phyloP scores from a whole-genome alignment of 2,888 invertebrate species.

The Cremastobaeus sp. region DNA sequence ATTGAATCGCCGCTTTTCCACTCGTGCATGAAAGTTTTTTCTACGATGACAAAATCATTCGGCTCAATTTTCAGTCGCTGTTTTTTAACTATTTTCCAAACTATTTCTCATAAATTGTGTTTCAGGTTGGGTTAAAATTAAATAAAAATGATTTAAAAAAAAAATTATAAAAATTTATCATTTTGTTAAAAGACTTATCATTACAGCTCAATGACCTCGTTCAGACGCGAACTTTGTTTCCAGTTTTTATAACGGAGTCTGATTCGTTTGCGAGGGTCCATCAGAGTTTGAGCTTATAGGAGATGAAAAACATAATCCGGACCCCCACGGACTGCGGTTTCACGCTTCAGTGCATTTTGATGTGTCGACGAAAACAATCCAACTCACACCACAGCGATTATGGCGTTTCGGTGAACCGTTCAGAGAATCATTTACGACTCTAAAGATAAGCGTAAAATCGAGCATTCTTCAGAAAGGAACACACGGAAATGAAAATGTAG shows the following conservation, averaged over 20 bases:
- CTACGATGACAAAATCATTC: no score
- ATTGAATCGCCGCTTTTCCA: no score
- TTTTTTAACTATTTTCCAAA: no score
- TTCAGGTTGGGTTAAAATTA: no score
- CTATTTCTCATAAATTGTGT: no score
- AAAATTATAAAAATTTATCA: no score
- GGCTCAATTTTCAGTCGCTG: no score
- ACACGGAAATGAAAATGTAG: neutral
- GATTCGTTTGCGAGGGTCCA: constrained; percentile 68
- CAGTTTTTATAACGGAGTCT: constrained; percentile 52
- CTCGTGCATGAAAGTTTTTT: no score
- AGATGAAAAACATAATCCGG: constrained; percentile 60
- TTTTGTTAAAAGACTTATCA: no score
- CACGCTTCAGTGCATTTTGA: constrained; percentile 67
- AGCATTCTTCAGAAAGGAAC: neutral
- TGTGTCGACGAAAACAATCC: constrained; percentile 57
- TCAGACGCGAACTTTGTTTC: constrained; percentile 39
- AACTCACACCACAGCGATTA: constrained; percentile 46
- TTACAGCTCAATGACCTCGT: constrained; percentile 41
- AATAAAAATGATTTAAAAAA: no score
- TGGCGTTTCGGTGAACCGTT: constrained; percentile 44
- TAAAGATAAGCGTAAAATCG: constrained; percentile 9
- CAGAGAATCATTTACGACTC: constrained; percentile 43
- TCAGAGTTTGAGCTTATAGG: constrained; percentile 35
- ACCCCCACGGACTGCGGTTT: constrained; percentile 75